Evolutionary conservation across 1,140 invertebrate species (phyloP), one percentile per base, ranked within the genome.

Genomic region (Heliconius congener): DNA sequence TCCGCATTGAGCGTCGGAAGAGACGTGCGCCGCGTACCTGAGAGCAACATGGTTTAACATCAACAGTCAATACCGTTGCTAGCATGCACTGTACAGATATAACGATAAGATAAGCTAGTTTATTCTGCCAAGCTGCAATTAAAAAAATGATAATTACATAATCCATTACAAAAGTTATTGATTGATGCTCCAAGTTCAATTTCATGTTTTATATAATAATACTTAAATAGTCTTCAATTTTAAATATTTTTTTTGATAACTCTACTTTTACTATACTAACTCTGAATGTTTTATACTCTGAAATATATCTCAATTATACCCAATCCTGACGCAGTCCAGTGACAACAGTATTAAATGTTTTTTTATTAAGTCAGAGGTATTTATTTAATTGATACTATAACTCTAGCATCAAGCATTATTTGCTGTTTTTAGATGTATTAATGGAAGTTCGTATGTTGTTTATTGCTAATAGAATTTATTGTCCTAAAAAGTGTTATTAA

Each of bases 41-140:
- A 87, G 87, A 91, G 82, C 87, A 92, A 92, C 91, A 93, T 93
- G 80, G 76, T 91, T 81, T 85, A 82, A 87, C 71, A 81, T 83
- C 80, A 86, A 74, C 79, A 83, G 71, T 72, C 76, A 34, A 78
- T 52, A 60, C 39, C 66, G 70, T 52, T 57, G 19, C 70, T 60
- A 80, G 75, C 71, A 34, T 83, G 77, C 82, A 84, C 37, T 73
- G 77, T 71, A 79, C 78, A 87, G 81, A 83, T 84, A 79, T 73
- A 83, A 73, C 76, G 83, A 87, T 87, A 86, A 85, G 86, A 86
- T 86, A 86, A 85, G 70, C 71, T 39, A 30, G 27, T 42, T 79
- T 74, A 81, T 82, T 85, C 81, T 84, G 76, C 77, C 76, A 76
- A 84, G 84, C 75, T 86, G 77, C 82, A 82, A 84, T 84, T 82